These are phyloP conservation scores for Hapalemur alaotrensis DNA, from an alignment of 2,797 vertebrate genomes.

Conservation along the genomic window DNA sequence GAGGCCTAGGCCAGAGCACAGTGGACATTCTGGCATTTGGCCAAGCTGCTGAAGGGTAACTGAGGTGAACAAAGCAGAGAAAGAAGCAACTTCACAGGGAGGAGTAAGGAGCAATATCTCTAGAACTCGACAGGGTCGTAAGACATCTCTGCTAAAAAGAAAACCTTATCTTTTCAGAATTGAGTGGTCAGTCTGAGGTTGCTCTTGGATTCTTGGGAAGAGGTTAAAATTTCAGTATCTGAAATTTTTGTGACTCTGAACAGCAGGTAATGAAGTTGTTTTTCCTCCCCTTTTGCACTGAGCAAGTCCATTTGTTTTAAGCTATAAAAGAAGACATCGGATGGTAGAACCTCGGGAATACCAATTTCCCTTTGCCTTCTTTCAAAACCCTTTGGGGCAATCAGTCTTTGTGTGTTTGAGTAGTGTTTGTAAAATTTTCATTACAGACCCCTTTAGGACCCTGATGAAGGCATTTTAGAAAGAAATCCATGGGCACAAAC, in stretches of 20 bases:
- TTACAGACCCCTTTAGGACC: background rate
- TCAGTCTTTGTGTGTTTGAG: background rate
- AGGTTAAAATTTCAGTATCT: background rate
- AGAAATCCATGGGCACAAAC: background rate
- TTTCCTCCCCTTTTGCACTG: background rate
- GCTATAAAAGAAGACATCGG: background rate
- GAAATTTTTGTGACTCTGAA: background rate
- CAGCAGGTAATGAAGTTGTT: background rate
- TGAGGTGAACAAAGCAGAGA: background rate
- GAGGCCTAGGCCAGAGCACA: background rate
- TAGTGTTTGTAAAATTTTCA: background rate
- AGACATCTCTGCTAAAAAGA: background rate
- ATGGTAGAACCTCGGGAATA: background rate
- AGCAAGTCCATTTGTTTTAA: background rate
- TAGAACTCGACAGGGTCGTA: background rate
- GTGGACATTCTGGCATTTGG: background rate
- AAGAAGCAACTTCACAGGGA: background rate
- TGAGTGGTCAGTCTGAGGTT: background rate
- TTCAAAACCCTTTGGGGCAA: background rate
- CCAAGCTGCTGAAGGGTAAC: constrained; percentile 4
- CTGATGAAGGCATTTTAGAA: background rate
- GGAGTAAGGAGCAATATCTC: background rate
- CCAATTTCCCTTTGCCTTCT: background rate
- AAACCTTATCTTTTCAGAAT: background rate
- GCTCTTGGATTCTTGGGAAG: background rate